Evolutionary conservation across 2,888 invertebrate species (phyloP), one percentile per base, ranked within the genome.

Genomic region (Dolichopus griseipennis): DNA sequence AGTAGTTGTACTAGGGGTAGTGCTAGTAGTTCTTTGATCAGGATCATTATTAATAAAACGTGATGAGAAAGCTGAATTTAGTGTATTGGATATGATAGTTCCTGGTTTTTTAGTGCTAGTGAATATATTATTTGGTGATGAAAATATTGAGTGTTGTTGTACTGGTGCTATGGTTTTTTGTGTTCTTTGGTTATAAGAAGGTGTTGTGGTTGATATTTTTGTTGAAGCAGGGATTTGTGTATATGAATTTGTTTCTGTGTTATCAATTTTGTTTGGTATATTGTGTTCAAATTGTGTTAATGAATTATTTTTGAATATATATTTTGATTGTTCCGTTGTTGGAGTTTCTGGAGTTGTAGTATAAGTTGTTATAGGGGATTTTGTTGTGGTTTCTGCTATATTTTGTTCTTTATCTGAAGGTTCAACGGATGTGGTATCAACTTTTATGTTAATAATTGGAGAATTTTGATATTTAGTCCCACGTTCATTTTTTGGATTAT

Each of bases 1-100:
- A 41, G 41, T 41, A 9, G 5, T 27, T 27, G 27, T 27, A 27
- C 27, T 27, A 37, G 52, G 52, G 65, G 21, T 61, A 65, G 52
- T 68, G 61, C 22, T 37, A 33, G 41, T 63, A 22, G 63, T 41
- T 8, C 9, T 62, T 20, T 52, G 68, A 37, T 33, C 41, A 66
- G 22, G 52, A 18, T 52, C 52, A 18, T 15, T 52, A 15, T 52
- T 52, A 52, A 52, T 18, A 15, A 52, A 18, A 12, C 15, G 15
- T n/a, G 52, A 15, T 18, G 15, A 12, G 15, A 5, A 2, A 4
- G 15, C 15, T 52, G 52, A 18, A 52, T 52, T 52, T 2, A 52
- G 2, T 18, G 15, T 52, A 18, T 9, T 52, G n/a, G 52, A 52
- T 18, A 15, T 18, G 15, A n/a, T 6, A 15, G n/a, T 52, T 52